These are phyloP conservation scores for Zosterops lateralis DNA, from an alignment of 2,113 vertebrate genomes.

Conservation along the genomic window DNA sequence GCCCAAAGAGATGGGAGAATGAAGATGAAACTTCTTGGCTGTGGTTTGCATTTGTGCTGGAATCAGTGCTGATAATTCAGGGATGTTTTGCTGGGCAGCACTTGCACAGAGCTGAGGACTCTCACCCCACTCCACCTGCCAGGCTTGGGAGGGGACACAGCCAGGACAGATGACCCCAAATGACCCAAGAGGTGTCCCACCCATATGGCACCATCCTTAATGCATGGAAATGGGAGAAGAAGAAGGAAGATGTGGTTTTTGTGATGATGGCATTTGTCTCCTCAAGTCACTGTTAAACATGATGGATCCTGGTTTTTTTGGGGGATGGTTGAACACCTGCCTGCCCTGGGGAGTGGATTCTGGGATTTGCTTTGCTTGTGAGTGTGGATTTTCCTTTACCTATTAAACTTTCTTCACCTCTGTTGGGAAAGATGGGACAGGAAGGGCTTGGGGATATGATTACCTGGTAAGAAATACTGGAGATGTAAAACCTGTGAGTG, in stretches of 20 bases:
- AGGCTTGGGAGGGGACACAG: not conserved
- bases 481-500: no score
- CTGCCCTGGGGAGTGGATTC: not conserved
- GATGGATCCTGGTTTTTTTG: not conserved
- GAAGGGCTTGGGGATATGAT: no score
- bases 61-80: not conserved
- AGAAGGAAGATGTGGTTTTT: not conserved
- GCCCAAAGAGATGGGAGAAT: not conserved
- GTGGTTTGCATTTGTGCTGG: not conserved
- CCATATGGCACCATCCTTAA: not conserved
- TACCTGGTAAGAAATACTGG: no score
- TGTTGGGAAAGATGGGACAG: no score
- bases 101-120: not conserved
- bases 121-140: accelerated
- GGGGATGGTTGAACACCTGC: not conserved
- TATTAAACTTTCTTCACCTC: not conserved
- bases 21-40: not conserved
- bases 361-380: not conserved
- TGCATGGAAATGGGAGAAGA: not conserved
- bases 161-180: not conserved
- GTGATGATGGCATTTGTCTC: accelerated
- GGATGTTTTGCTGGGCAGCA: not conserved
- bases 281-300: accelerated
- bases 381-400: not conserved
- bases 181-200: not conserved